Evolutionary conservation across 2,113 vertebrate species (phyloP), one percentile per base, ranked within the genome.

Genomic region (Pithys albifrons): DNA sequence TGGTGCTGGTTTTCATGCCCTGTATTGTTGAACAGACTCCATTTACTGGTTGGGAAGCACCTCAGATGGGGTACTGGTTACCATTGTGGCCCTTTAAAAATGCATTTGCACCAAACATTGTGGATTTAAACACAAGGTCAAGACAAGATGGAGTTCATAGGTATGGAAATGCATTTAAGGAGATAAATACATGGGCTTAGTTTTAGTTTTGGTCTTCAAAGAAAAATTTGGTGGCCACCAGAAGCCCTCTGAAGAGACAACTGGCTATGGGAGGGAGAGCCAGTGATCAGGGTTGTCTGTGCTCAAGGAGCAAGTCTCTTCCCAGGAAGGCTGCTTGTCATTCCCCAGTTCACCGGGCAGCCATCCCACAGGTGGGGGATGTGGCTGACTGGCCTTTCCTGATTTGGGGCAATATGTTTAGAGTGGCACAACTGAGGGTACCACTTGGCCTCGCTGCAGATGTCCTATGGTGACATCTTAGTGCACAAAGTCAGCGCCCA

Each of bases 1-100:
- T 59, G 31, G 62, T 93, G 70, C 77, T 85, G 67, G 35, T 33
- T 95, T 97, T 97, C 72, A 59, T 83, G 85, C 24, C 92, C 9
- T 0, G 0, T 35, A 2, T 39, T 66, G 14, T 49, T 79, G 22
- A 48, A 58, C 4, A 29, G 11, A n/a, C 17, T 83, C 57, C 69
- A 71, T 82, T 23, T 46, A n/a, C 23, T 20, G 41, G 28, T 1
- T 46, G 22, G 37, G 28, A 19, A 77, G 29, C n/a, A 57, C 31
- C 46, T 92, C 64, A 37, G 14, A 54, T 70, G 4, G 28, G 19
- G n/a, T 29, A 15, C 5, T 20, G 0, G 0, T 62, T n/a, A 31
- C 43, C 41, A 35, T 9, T 37, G 18, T 58, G 48, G 91, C 51
- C 33, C 14, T 57, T 64, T 55, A 55, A 70, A 89, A 71, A 59